phyloP scores from a whole-genome alignment of 92 coral and sea anemone species.

The Muricea muricata region DNA sequence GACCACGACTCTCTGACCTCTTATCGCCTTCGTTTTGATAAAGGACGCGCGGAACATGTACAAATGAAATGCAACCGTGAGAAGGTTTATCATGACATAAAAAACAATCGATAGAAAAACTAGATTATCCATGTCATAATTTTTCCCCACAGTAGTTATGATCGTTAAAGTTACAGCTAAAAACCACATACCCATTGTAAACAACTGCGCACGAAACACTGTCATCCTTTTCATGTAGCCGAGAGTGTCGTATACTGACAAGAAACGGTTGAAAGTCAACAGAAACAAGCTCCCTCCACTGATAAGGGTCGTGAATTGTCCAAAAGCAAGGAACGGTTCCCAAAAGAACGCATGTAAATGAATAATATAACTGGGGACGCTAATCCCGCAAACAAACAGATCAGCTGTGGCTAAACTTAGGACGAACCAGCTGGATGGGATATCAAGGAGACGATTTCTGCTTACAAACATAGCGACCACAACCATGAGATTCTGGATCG shows the following conservation, averaged over 20 bases:
- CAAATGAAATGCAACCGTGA: neutral
- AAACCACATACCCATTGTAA: neutral
- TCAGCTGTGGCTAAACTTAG: slow-evolving; percentile 18
- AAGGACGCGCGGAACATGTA: slow-evolving; percentile 17
- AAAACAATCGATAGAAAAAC: neutral
- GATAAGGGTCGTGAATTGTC: neutral
- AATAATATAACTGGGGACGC: neutral
- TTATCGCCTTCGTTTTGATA: neutral
- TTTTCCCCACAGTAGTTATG: neutral
- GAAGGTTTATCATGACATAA: slow-evolving; percentile 2
- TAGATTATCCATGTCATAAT: neutral
- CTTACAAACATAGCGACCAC: neutral
- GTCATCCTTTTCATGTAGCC: neutral
- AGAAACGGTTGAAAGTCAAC: slow-evolving; percentile 23
- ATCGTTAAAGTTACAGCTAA: neutral
- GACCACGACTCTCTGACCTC: neutral
- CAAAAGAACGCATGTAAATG: neutral
- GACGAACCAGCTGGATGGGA: slow-evolving; percentile 32
- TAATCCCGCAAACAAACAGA: neutral
- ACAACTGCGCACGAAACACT: neutral
- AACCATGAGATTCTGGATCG: neutral
- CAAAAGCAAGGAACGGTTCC: neutral
- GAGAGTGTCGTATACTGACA: slow-evolving; percentile 7
- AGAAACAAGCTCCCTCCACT: slow-evolving; percentile 1
- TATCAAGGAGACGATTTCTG: slow-evolving; percentile 1